Percentiles rank a stretch among this genome's conserved stretches.
These are phyloP conservation scores for Linnaemya vulpina DNA, from an alignment of 2,888 invertebrate species.

Conservation along the genomic window DNA sequence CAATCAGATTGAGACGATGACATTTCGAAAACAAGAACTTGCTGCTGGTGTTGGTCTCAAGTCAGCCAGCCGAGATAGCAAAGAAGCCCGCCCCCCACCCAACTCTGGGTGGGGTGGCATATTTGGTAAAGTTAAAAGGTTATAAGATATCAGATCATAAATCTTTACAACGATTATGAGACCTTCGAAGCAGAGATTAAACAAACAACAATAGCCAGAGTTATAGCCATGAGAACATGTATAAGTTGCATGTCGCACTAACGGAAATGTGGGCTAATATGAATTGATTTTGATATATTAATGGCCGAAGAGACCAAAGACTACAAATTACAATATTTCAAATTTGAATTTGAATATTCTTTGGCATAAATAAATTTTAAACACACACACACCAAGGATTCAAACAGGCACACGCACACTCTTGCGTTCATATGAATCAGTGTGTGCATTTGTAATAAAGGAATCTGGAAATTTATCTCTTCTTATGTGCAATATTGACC, in stretches of 20 bases:
- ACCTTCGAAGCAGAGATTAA: conserved; percentile 50
- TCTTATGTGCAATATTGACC: conserved; percentile 61
- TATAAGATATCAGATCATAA: conserved; percentile 73
- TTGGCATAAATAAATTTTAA: conserved; percentile 48
- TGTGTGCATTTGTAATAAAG: conserved; percentile 50
- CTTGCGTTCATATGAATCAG: not conserved
- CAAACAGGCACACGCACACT: not conserved
- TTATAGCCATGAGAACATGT: conserved; percentile 9
- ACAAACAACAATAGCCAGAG: conserved; percentile 48
- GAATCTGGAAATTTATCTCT: conserved; percentile 61
- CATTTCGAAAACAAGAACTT: conserved; percentile 59
- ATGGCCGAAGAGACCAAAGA: conserved; percentile 75
- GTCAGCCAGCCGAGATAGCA: not conserved
- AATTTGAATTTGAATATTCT: conserved; percentile 60
- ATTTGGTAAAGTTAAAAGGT: conserved; percentile 40
- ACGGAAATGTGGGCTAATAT: conserved; percentile 76
- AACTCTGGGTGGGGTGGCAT: not conserved
- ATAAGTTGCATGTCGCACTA: conserved; percentile 40
- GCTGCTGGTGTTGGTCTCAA: conserved; percentile 21
- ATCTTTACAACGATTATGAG: conserved; percentile 68
- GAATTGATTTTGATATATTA: conserved; percentile 82
- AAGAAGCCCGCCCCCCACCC: no score
- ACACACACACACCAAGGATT: not conserved
- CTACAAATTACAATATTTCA: conserved; percentile 64
- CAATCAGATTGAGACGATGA: conserved; percentile 80